phyloP scores from a whole-genome alignment of 2,113 vertebrate species.

The Oncorhynchus gorbuscha region DNA sequence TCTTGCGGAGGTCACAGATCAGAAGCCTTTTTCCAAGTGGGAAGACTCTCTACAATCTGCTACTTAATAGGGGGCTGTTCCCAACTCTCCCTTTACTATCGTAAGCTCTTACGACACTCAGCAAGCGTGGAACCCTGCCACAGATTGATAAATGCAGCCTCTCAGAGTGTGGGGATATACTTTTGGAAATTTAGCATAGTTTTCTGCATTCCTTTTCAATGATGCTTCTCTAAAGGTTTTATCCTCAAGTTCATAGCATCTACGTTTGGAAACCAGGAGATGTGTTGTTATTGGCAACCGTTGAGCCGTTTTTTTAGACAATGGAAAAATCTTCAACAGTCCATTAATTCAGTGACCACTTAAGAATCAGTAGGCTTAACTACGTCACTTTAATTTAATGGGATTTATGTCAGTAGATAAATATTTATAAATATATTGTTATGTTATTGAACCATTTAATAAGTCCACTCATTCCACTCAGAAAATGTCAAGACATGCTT shows the following conservation, averaged over 20 bases:
- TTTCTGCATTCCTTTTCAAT: constrained; percentile 84
- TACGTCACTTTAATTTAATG: background rate
- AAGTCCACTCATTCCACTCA: background rate
- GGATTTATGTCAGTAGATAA: background rate
- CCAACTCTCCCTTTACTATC: constrained; percentile 78
- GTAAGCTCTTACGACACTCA: constrained; percentile 84
- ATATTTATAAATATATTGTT: background rate
- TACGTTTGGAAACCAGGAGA: constrained; percentile 26
- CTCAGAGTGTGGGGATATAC: constrained; percentile 54
- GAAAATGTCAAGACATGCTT: background rate
- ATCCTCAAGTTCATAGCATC: constrained; percentile 36
- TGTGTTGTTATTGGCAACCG: constrained; percentile 20
- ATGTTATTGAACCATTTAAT: background rate
- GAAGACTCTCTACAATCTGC: constrained; percentile 80
- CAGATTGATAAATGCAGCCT: constrained; percentile 76
- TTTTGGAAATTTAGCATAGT: constrained; percentile 80
- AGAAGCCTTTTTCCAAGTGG: constrained; percentile 81
- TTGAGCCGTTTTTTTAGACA: background rate
- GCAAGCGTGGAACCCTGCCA: constrained; percentile 82
- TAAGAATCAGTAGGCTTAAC: background rate
- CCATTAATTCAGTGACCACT: background rate
- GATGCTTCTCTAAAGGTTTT: constrained; percentile 68
- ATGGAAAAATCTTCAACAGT: background rate
- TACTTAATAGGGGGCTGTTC: constrained; percentile 95
- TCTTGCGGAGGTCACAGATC: constrained; percentile 57